Base-by-base conservation (phyloP, 2,888 invertebrate genomes). In the Netelia fuscicornis region DNA sequence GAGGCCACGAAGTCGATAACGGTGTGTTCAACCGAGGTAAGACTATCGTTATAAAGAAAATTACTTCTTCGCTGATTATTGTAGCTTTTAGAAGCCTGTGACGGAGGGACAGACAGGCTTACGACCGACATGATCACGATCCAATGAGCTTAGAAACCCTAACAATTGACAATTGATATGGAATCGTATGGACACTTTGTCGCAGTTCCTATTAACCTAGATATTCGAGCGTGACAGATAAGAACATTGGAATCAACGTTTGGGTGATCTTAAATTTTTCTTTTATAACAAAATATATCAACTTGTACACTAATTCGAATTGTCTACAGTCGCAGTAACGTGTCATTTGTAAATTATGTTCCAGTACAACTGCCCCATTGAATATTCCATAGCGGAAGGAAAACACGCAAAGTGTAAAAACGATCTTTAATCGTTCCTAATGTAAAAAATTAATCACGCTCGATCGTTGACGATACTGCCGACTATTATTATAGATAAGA, bases 301-400 rank as follows among this genome's bases (percentile, higher is more conserved):
- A 86, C 56, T 84, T 85, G 65, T 87, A 87, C 86, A 85, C 86
- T 37, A 65, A 54, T 42, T 44, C 37, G 25, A n/a, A 44, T 76
- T 37, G 56, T 70, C 44, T 48, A 67, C 37, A 37, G 37, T 74
- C 60, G 44, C 25, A 58, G 70, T 60, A 77, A 77, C 71, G 56
- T 37, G 70, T 25, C 71, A 56, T 71, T 62, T 78, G 74, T 72
- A 65, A 81, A 84, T 52, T 71, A 65, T 68, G 56, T 81, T 37
- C 37, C 37, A 37, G 6, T 6, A 37, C 37, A 37, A 54, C 54
- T 54, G 54, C 5, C n/a, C 54, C n/a, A 54, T 17, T 54, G 54
- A 8, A 54, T 54, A 56, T 78, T 60, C 17, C 2, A 37, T 60
- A 42, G 23, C 3, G 23, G 23, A 68, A 52, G 17, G 25, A 30